Evolutionary conservation across 2,888 invertebrate species (phyloP).

Genomic region (Thecocarcelia acutangulata): DNA sequence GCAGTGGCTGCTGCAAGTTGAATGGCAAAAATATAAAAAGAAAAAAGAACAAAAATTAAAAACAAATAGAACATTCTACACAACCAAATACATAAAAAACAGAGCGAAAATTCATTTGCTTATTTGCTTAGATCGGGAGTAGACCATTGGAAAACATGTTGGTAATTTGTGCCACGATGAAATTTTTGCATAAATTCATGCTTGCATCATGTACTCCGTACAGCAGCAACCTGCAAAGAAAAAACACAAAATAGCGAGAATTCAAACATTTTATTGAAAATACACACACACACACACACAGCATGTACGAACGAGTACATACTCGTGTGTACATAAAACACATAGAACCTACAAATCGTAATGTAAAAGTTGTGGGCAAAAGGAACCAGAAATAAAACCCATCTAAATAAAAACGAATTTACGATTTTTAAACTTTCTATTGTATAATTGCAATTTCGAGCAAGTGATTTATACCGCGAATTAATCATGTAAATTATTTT

Average conservation of each 20-base stretch:
- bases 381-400: conserved; percentile 6
- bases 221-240: conserved; percentile 25
- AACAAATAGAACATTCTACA: conserved; percentile 30
- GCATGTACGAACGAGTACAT: too few species aligned
- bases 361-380: conserved; percentile 7
- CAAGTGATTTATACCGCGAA: conserved; percentile 18
- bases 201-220: too few species aligned
- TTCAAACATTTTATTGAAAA: conserved; percentile 33
- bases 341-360: conserved; percentile 48
- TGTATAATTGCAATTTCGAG: conserved; percentile 32
- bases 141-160: conserved; percentile 26
- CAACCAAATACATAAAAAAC: conserved; percentile 14
- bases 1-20: conserved; percentile 40
- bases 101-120: conserved; percentile 48
- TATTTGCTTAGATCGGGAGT: conserved; percentile 48
- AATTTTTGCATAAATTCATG: conserved; percentile 15
- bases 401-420: conserved; percentile 26
- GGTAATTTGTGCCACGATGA: conserved; percentile 23
- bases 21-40: conserved; percentile 38
- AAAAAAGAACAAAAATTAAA: conserved; percentile 6
- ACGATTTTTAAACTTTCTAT: conserved; percentile 37
- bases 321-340: background rate
- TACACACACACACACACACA: background rate
- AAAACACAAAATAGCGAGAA: conserved; percentile 19
- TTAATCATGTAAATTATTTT: conserved; percentile 16